A percentile compares a stretch with the other conserved stretches of the same genome.
Conservation (phyloP, 2,888 invertebrate species). For the Conchocele bisecta region DNA sequence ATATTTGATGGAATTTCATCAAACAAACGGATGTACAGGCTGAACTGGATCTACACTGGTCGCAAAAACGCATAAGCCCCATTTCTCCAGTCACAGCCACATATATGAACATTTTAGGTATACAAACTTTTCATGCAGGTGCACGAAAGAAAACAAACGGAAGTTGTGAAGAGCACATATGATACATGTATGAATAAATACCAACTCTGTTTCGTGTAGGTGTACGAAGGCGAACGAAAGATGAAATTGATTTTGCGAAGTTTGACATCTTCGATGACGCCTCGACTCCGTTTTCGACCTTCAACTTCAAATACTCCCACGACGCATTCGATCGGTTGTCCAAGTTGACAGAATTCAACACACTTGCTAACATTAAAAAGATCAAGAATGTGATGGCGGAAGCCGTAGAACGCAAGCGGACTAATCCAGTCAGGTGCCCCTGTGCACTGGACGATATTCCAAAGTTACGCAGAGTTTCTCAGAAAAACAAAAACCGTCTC, state of each 20-base stretch:
- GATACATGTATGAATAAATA: no score
- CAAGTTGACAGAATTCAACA: constrained; percentile 83
- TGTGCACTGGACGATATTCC: constrained; percentile 64
- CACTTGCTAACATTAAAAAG: constrained; percentile 78
- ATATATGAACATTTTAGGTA: no score
- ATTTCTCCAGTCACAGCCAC: no score
- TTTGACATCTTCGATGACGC: constrained; percentile 83
- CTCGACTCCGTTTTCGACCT: constrained; percentile 82
- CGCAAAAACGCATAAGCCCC: no score
- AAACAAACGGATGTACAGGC: no score
- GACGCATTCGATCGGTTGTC: constrained; percentile 82
- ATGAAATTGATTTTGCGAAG: constrained; percentile 82
- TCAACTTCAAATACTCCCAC: constrained; percentile 83
- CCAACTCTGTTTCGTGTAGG: constrained; percentile 78
- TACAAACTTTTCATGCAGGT: no score
- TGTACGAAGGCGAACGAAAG: constrained; percentile 79
- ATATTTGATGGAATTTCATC: no score
- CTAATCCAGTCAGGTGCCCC: constrained; percentile 61
- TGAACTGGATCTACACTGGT: no score
- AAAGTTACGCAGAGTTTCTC: constrained; percentile 62
- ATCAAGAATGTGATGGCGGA: constrained; percentile 79
- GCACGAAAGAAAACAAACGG: no score
- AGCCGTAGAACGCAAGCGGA: constrained; percentile 69
- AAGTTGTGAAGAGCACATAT: no score
- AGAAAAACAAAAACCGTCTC: constrained; percentile 61